Evolutionary conservation across 2,113 vertebrate species (phyloP).

Genomic region (Phocoena phocoena): DNA sequence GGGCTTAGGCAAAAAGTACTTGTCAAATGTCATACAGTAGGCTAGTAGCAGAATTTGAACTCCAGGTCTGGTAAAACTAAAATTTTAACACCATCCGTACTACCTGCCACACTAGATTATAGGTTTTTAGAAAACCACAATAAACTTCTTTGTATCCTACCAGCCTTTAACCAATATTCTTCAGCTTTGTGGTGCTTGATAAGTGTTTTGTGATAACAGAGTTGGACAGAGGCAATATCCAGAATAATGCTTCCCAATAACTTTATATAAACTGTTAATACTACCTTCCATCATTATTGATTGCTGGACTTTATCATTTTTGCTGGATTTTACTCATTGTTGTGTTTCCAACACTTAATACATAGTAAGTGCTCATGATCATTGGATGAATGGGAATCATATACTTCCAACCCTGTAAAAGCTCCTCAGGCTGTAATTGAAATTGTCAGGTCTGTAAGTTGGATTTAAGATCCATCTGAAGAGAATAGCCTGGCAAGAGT

Average conservation of each 20-base stretch:
- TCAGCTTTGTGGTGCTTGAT: not conserved
- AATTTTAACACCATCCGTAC: not conserved
- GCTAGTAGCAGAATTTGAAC: not conserved
- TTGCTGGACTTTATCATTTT: not conserved
- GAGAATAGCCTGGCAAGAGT: not conserved
- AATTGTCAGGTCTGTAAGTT: not conserved
- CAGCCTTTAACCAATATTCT: not conserved
- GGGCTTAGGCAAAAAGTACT: not conserved
- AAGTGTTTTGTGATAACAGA: constrained; percentile 6
- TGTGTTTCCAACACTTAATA: not conserved
- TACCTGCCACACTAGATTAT: not conserved
- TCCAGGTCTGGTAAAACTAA: not conserved
- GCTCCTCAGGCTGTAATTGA: not conserved
- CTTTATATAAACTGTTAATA: not conserved
- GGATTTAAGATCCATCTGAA: not conserved
- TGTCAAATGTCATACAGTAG: not conserved
- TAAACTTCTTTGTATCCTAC: not conserved
- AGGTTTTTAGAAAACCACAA: not conserved
- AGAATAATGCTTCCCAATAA: not conserved
- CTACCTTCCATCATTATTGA: not conserved
- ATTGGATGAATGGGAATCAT: not conserved
- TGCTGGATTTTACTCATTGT: constrained; percentile 30
- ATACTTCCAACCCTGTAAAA: not conserved
- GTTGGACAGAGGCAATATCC: not conserved
- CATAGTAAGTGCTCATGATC: not conserved